Evolutionary conservation across 2,113 vertebrate species (phyloP).

Genomic region (Casuarius casuarius): DNA sequence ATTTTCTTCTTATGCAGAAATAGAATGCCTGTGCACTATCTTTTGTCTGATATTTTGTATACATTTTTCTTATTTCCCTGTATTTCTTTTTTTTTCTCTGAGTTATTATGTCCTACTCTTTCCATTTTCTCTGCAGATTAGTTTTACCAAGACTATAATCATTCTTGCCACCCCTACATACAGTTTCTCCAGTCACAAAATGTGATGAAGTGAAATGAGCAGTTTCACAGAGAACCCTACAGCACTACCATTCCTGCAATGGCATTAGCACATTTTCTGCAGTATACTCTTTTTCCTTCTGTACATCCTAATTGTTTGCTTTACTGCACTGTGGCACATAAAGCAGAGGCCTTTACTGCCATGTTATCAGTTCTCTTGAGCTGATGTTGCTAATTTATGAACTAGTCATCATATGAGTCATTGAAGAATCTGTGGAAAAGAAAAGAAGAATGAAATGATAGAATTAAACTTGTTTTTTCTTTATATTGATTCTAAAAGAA

Average conservation of each 20-base stretch:
- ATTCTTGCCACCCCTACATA: not conserved
- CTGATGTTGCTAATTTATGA: not conserved
- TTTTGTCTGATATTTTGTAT: not conserved
- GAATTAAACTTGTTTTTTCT: not conserved
- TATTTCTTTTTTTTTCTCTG: not conserved
- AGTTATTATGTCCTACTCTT: not conserved
- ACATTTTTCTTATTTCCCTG: not conserved
- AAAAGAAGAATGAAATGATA: not conserved
- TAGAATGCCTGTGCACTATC: not conserved
- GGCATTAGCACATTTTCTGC: not conserved
- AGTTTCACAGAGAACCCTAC: not conserved
- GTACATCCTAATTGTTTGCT: not conserved
- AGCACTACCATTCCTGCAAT: no score
- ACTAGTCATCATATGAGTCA: not conserved
- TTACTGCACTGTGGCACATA: not conserved
- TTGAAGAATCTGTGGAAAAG: not conserved
- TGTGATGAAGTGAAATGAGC: not conserved
- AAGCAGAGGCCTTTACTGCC: not conserved
- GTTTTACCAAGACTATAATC: not conserved
- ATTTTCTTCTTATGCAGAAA: not conserved
- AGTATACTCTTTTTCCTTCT: not conserved
- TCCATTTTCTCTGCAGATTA: not conserved
- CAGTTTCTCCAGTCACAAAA: not conserved
- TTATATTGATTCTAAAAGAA: not conserved
- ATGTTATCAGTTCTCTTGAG: not conserved